Conservation (phyloP, 2,888 invertebrate species). For the Melikaiella ostensackeni region DNA sequence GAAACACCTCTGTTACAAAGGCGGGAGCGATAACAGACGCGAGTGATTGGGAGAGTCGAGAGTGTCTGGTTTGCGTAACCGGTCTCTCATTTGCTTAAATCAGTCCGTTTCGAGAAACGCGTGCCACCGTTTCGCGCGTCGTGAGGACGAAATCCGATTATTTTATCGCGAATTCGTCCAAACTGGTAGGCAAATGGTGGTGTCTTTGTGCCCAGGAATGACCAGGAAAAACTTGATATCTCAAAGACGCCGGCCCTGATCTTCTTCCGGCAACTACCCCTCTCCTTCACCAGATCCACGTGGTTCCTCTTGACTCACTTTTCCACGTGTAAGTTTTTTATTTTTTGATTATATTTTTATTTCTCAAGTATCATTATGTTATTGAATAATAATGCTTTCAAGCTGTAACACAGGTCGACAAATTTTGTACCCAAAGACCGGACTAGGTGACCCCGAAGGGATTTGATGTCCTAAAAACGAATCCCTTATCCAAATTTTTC, state of each 20-base stretch:
- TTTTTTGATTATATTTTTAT: not conserved
- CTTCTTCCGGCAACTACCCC: not conserved
- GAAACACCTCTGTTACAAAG: conserved; percentile 48
- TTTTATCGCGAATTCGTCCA: conserved; percentile 20
- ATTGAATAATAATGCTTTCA: no score
- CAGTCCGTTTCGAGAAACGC: conserved; percentile 43
- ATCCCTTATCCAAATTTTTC: no score
- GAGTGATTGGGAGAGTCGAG: conserved; percentile 43
- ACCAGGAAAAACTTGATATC: not conserved
- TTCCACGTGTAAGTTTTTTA: not conserved
- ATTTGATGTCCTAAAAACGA: no score
- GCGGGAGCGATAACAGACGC: conserved; percentile 49
- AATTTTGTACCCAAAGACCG: no score
- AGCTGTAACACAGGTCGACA: no score
- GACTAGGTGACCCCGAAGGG: no score
- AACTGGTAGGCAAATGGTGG: conserved; percentile 5
- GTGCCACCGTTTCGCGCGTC: conserved; percentile 33
- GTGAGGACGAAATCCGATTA: conserved; percentile 26
- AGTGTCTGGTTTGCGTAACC: conserved; percentile 42
- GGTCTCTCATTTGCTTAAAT: conserved; percentile 44
- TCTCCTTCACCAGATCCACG: not conserved
- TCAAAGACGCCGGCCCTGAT: not conserved
- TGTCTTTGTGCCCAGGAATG: not conserved
- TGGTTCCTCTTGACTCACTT: not conserved
- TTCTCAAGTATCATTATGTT: no score